These are phyloP conservation scores for Eucidaris tribuloides DNA, from an alignment of 35 echinoderm and acorn worm genomes.

Conservation along the genomic window DNA sequence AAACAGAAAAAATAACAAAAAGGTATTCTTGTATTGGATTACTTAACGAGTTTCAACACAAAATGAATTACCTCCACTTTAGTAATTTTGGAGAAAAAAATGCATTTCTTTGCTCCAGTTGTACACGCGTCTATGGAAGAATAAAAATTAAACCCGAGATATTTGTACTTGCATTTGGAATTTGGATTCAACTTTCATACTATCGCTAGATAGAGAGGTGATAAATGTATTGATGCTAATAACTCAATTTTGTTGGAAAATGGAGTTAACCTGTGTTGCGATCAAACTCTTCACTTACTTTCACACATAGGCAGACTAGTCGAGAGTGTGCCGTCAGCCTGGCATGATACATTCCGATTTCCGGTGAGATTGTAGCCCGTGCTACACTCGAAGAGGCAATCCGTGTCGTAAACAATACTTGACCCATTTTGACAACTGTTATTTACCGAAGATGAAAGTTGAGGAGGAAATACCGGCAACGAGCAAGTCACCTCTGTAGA, in stretches of 20 bases:
- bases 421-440: neutral
- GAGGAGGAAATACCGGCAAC: neutral
- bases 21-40: too few relatives aligned
- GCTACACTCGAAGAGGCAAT: neutral
- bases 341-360: neutral
- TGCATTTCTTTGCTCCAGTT: too few relatives aligned
- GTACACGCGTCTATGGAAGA: neutral
- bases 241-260: neutral
- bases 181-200: too few relatives aligned
- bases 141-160: neutral
- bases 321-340: neutral
- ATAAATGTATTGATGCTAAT: too few relatives aligned
- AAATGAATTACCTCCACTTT: too few relatives aligned
- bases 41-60: too few relatives aligned
- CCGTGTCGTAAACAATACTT: neutral
- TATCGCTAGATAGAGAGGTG: too few relatives aligned
- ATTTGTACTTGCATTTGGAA: neutral
- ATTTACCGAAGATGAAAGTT: neutral
- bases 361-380: neutral
- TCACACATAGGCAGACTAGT: neutral
- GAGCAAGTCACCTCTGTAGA: neutral
- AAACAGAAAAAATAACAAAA: too few relatives aligned
- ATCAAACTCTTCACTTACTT: neutral
- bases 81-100: too few relatives aligned
- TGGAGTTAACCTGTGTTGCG: neutral